phyloP scores from a whole-genome alignment of 2,113 vertebrate species.

The Gymnobelideus leadbeateri region DNA sequence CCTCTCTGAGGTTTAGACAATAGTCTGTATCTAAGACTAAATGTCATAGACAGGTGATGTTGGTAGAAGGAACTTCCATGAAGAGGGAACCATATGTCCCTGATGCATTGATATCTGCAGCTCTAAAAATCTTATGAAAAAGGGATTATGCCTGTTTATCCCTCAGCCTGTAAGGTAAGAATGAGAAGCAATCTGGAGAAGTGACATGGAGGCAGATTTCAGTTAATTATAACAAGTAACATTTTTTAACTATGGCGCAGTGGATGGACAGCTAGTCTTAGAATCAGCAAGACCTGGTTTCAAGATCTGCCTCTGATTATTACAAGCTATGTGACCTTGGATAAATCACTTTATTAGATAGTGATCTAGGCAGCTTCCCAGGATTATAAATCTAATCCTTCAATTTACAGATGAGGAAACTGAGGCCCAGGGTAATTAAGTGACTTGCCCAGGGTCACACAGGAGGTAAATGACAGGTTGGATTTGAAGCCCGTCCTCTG shows the following conservation, averaged over 20 bases:
- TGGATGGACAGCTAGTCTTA: neutral
- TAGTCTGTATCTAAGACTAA: neutral
- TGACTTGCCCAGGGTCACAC: too few species aligned
- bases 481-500: too few species aligned
- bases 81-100: neutral
- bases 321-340: neutral
- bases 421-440: too few species aligned
- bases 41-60: neutral
- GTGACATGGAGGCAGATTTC: neutral
- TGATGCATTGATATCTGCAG: neutral
- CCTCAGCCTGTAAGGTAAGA: neutral
- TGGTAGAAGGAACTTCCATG: neutral
- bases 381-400: neutral
- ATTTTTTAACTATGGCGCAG: neutral
- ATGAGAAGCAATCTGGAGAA: neutral
- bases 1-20: neutral
- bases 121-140: neutral
- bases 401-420: neutral
- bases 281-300: neutral
- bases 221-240: neutral
- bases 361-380: neutral
- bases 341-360: neutral
- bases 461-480: too few species aligned
- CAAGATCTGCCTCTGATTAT: neutral
- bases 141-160: neutral